Percentiles rank a stretch among this genome's conserved stretches.
Conservation (phyloP, 2,113 vertebrate genomes). For the Boleophthalmus pectinirostris region DNA sequence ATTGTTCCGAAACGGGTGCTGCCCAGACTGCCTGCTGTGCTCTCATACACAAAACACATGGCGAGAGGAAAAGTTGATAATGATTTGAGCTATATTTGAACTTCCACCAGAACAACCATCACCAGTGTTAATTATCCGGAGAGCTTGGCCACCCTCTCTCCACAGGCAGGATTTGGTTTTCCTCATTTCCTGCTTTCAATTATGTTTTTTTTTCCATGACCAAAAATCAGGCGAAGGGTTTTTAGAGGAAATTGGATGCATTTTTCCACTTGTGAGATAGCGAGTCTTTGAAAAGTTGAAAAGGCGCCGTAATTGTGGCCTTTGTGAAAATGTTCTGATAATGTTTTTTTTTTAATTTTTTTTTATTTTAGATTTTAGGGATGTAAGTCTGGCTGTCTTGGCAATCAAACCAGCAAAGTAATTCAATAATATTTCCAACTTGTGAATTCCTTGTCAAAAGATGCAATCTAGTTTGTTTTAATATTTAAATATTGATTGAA, state of each 20-base stretch:
- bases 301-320: background rate
- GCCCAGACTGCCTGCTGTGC: conserved; percentile 13
- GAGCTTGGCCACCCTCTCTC: conserved; percentile 10
- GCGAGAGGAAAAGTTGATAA: conserved; percentile 16
- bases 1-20: background rate
- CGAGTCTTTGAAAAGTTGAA: background rate
- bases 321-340: background rate
- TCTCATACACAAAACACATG: conserved; percentile 39
- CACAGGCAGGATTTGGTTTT: conserved; percentile 47
- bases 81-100: conserved; percentile 36
- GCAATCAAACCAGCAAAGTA: background rate
- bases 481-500: background rate
- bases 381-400: background rate
- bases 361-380: background rate
- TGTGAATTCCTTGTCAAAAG: background rate
- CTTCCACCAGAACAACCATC: conserved; percentile 19
- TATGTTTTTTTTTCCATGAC: conserved; percentile 36
- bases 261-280: background rate
- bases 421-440: background rate
- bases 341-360: background rate
- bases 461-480: background rate
- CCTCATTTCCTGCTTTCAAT: conserved; percentile 51
- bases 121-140: conserved; percentile 44
- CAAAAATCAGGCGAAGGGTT: conserved; percentile 19
- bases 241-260: conserved; percentile 1